phyloP scores from a whole-genome alignment of 2,888 invertebrate species.

The Agrochola litura region DNA sequence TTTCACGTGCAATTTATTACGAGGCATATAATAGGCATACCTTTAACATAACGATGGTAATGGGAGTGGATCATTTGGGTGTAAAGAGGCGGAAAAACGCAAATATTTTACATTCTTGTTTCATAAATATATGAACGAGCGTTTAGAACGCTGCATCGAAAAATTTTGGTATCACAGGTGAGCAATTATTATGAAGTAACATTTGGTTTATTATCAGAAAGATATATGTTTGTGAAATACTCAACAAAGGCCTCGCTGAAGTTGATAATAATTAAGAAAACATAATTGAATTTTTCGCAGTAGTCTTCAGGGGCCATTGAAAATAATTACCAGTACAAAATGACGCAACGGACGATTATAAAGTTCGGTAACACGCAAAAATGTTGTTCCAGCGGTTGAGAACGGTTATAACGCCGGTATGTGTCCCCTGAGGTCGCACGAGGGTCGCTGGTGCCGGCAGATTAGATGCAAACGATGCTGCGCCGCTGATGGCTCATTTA shows the following conservation, averaged over 20 bases:
- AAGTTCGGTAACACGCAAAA: conserved; percentile 64
- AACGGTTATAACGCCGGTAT: conserved; percentile 72
- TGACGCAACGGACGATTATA: conserved; percentile 29
- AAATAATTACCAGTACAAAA: conserved; percentile 43
- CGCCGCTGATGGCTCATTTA: conserved; percentile 88
- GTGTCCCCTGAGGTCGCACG: conserved; percentile 73
- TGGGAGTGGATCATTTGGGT: conserved; percentile 77
- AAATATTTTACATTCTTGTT: conserved; percentile 76
- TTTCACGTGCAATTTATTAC: conserved; percentile 58
- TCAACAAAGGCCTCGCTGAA: conserved; percentile 5
- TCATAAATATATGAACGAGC: conserved; percentile 68
- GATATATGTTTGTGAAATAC: background rate
- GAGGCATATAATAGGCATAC: conserved; percentile 67
- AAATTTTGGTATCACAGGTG: background rate
- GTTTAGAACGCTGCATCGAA: conserved; percentile 39
- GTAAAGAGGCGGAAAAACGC: conserved; percentile 76
- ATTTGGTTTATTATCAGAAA: background rate
- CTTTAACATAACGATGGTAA: conserved; percentile 74
- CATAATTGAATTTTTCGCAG: conserved; percentile 8
- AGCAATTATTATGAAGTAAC: background rate
- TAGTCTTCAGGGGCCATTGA: conserved; percentile 16
- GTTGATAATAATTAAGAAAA: conserved; percentile 11
- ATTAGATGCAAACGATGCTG: conserved; percentile 89
- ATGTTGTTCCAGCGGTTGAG: conserved; percentile 55
- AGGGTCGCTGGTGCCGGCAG: conserved; percentile 81